A percentile compares a stretch with the other conserved stretches of the same genome.
Evolutionary conservation across 2,888 invertebrate genomes (phyloP).

Genomic region (Xestia ashworthii): DNA sequence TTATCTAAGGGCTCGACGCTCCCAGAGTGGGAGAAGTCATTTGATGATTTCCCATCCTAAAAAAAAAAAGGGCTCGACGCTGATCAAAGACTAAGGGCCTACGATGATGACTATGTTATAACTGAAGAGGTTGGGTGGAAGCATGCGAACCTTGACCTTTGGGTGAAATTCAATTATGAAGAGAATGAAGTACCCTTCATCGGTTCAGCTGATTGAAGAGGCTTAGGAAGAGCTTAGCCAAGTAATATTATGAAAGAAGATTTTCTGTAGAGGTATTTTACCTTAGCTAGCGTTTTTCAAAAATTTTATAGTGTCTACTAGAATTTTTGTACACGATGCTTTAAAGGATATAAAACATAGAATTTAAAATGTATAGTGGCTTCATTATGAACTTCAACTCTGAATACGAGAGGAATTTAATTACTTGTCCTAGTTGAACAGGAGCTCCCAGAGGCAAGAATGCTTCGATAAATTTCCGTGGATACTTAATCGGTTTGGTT

Average conservation of each 20-base stretch:
- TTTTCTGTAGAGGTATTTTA: neutral
- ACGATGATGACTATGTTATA: constrained; percentile 21
- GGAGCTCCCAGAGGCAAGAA: neutral
- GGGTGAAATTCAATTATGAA: constrained; percentile 35
- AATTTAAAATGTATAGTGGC: neutral
- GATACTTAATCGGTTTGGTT: neutral
- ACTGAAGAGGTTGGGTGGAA: constrained; percentile 17
- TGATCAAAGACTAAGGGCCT: constrained; percentile 9
- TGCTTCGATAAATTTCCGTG: neutral
- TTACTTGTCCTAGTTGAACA: neutral
- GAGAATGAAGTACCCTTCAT: constrained; percentile 42
- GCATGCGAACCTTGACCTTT: constrained; percentile 45
- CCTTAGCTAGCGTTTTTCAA: neutral
- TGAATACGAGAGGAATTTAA: neutral
- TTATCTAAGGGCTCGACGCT: constrained; percentile 9
- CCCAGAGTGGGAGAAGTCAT: too few relatives aligned
- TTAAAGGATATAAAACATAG: neutral
- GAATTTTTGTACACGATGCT: neutral
- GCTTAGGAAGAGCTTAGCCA: constrained; percentile 16
- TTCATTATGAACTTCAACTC: neutral
- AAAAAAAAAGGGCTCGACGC: constrained; percentile 7
- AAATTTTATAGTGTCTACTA: neutral
- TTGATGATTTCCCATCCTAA: too few relatives aligned
- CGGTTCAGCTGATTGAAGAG: constrained; percentile 41
- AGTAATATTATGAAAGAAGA: constrained; percentile 22